Evolutionary conservation across 2,797 vertebrate genomes (phyloP).

Genomic region (Galago senegalensis): DNA sequence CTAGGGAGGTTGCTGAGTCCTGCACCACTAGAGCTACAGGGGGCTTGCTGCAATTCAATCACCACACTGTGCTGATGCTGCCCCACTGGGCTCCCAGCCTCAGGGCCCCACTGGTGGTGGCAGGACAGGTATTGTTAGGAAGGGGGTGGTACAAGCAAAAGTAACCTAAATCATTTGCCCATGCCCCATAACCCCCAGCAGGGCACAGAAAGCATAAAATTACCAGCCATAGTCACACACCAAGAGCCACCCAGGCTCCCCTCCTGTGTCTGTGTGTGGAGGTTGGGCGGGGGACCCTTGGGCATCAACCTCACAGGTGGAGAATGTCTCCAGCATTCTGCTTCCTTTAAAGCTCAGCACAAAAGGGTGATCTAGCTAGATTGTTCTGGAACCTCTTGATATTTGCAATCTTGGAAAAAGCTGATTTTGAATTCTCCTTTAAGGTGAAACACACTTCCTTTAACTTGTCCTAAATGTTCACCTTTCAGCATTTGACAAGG

Average conservation of each 20-base stretch:
- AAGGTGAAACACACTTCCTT: background rate
- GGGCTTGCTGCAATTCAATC: background rate
- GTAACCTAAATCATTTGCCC: background rate
- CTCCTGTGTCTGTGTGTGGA: background rate
- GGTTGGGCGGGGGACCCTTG: background rate
- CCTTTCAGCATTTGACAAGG: too few species aligned
- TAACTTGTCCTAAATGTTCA: too few species aligned
- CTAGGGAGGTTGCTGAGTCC: background rate
- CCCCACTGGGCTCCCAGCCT: background rate
- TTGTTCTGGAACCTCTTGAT: too few species aligned
- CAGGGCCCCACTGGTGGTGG: background rate
- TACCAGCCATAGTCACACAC: rapidly evolving
- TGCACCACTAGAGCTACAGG: rapidly evolving
- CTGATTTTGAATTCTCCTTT: too few species aligned
- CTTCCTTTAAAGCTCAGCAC: background rate
- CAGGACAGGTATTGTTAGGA: too few species aligned
- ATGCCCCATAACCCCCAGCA: background rate
- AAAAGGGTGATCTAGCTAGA: rapidly evolving
- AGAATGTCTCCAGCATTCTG: too few species aligned
- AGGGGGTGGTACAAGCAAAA: too few species aligned
- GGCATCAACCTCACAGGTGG: rapidly evolving
- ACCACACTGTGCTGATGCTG: background rate
- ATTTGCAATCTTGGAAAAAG: background rate
- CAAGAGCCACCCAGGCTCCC: too few species aligned
- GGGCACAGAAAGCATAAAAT: background rate